phyloP scores from a whole-genome alignment of 2,797 vertebrate species.

The Anguilla marmorata region DNA sequence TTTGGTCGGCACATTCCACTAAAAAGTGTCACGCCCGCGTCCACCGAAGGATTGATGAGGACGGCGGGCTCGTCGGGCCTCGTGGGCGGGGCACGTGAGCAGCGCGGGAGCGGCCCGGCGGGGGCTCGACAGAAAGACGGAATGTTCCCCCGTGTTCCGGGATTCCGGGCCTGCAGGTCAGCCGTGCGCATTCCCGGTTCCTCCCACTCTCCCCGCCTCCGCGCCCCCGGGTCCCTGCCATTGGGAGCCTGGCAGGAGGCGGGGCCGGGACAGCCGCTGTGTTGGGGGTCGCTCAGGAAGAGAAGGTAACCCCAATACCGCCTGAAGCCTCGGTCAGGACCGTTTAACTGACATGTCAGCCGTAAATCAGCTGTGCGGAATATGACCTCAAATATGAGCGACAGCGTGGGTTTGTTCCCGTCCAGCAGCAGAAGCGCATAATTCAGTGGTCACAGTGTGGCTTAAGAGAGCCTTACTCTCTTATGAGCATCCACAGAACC shows the following conservation, averaged over 20 bases:
- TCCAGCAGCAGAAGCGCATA: neutral
- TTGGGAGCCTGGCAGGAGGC: neutral
- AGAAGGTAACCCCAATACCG: neutral
- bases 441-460: neutral
- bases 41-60: neutral
- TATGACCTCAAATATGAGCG: neutral
- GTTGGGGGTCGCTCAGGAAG: neutral
- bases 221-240: neutral
- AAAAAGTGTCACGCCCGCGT: neutral
- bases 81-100: neutral
- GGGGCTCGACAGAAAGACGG: neutral
- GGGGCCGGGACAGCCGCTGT: neutral
- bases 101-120: neutral
- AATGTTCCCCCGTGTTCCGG: neutral
- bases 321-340: neutral
- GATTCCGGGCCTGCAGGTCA: neutral
- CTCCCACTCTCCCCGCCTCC: neutral
- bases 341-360: neutral
- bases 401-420: neutral
- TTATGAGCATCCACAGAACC: neutral
- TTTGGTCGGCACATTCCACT: neutral
- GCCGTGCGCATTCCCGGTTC: neutral
- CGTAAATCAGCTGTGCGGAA: neutral
- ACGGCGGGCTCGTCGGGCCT: neutral
- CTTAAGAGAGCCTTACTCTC: neutral